Conservation (phyloP, 2,888 invertebrate genomes). For the Spialia ferax region DNA sequence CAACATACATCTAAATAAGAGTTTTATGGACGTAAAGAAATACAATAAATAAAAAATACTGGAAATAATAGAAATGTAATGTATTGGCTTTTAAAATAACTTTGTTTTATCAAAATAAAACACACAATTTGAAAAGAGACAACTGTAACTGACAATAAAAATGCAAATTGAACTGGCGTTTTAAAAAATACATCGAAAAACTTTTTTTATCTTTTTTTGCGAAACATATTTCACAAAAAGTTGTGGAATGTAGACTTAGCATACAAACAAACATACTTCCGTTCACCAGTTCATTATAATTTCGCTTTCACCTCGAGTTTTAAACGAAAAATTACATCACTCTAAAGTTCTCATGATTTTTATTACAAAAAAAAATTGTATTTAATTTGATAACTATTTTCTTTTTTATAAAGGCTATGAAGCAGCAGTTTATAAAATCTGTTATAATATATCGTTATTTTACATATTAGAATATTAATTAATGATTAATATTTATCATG, state of each 20-base stretch:
- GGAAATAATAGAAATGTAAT: no score
- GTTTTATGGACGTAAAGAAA: no score
- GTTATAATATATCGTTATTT: no score
- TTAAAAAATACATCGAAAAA: not conserved
- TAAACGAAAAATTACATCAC: not conserved
- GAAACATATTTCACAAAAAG: not conserved
- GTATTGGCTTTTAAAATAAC: no score
- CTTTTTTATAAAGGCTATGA: not conserved
- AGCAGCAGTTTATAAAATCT: not conserved
- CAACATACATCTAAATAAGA: no score
- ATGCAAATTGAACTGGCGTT: not conserved
- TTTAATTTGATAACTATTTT: not conserved
- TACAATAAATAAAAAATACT: no score
- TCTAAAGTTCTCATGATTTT: not conserved
- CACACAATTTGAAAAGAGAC: no score
- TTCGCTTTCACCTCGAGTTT: not conserved
- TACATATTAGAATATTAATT: no score
- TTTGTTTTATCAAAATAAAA: no score
- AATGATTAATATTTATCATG: not conserved
- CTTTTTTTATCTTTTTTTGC: not conserved
- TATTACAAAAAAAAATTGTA: not conserved
- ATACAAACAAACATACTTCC: not conserved
- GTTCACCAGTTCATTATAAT: not conserved
- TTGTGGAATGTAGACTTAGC: constrained; percentile 1
- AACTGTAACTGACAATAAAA: no score